phyloP scores from a whole-genome alignment of 2,797 vertebrate genomes.

The Sorex maritimensis region DNA sequence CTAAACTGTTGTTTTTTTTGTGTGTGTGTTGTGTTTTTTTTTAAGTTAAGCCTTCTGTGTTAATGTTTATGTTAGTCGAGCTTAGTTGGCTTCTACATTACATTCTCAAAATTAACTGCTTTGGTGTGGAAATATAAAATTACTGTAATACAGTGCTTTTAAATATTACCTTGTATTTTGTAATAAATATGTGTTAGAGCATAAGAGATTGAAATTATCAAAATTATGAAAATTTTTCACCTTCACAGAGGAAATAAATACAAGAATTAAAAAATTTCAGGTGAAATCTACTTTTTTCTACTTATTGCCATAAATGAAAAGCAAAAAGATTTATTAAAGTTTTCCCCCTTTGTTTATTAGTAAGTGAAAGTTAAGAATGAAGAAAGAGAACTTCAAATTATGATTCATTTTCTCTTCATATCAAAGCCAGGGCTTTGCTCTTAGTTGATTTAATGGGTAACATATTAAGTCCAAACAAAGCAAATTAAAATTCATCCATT shows the following conservation, averaged over 20 bases:
- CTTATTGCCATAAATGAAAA: constrained; percentile 54
- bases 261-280: constrained; percentile 57
- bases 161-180: constrained; percentile 55
- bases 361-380: constrained; percentile 47
- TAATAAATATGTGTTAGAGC: not conserved
- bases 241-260: constrained; percentile 55
- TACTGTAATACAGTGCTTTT: not conserved
- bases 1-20: too few relatives aligned
- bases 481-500: constrained; percentile 67
- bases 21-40: too few relatives aligned
- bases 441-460: constrained; percentile 59
- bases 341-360: constrained; percentile 35
- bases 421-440: constrained; percentile 34
- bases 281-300: constrained; percentile 53
- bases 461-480: constrained; percentile 63
- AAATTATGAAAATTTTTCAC: not conserved
- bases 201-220: constrained; percentile 55
- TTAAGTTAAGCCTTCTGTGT: too few relatives aligned
- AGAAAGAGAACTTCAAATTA: constrained; percentile 61
- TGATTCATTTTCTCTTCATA: not conserved
- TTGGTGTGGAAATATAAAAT: not conserved
- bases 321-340: constrained; percentile 37
- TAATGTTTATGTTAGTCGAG: too few relatives aligned
- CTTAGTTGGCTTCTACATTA: too few relatives aligned
- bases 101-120: not conserved